phyloP scores from a whole-genome alignment of 92 coral and sea anemone genomes.

The Parazoanthus swiftii region DNA sequence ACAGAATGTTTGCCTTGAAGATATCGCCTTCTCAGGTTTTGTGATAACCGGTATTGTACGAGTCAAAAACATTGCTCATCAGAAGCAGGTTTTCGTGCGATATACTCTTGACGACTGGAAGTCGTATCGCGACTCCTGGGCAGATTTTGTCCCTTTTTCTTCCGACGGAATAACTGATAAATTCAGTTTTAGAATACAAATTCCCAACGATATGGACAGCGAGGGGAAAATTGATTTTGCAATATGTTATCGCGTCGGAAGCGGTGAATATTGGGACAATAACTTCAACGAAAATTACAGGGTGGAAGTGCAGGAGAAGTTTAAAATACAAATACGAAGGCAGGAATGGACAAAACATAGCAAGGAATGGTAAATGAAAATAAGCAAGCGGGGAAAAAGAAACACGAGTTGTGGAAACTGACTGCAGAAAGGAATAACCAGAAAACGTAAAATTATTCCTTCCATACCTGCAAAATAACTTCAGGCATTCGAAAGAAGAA shows the following conservation, averaged over 20 bases:
- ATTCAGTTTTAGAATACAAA: slow-evolving; percentile 73
- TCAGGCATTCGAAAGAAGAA: too few species aligned
- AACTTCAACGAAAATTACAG: slow-evolving; percentile 64
- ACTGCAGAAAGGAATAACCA: too few species aligned
- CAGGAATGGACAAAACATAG: neutral
- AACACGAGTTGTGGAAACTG: too few species aligned
- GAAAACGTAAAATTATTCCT: too few species aligned
- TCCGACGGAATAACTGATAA: slow-evolving; percentile 75
- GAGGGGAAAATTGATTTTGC: slow-evolving; percentile 67
- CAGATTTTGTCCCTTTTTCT: slow-evolving; percentile 79
- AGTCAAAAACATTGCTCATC: slow-evolving; percentile 76
- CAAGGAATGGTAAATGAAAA: too few species aligned
- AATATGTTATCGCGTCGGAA: slow-evolving; percentile 64
- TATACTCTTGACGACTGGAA: slow-evolving; percentile 76
- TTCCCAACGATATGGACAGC: slow-evolving; percentile 51
- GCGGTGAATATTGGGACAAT: slow-evolving; percentile 86
- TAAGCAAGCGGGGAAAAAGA: too few species aligned
- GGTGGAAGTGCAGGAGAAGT: slow-evolving; percentile 35
- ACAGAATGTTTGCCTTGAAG: slow-evolving; percentile 84
- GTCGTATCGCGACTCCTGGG: slow-evolving; percentile 71
- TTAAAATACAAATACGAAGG: neutral
- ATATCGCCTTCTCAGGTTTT: slow-evolving; percentile 74
- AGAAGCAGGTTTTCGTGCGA: slow-evolving; percentile 76
- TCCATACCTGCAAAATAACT: too few species aligned
- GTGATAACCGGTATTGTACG: slow-evolving; percentile 83